Base-by-base conservation (phyloP, 2,888 invertebrate genomes). In the Terebella lapidaria region DNA sequence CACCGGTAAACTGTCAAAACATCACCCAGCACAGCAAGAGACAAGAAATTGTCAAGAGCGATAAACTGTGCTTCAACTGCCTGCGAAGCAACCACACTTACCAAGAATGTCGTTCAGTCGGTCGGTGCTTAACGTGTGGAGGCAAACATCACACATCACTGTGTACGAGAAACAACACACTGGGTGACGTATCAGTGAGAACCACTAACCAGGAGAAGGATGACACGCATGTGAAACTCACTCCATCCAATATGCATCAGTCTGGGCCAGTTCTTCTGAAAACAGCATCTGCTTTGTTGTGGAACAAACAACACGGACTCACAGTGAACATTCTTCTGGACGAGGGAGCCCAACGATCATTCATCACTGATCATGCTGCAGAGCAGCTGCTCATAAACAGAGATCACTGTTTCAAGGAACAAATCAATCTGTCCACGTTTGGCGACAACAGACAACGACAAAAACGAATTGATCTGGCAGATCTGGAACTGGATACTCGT, bases 191-290 rank as follows among this genome's bases (percentile, higher is more conserved):
- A 22, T 10, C 10, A 20, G 18, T 24, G 22, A 5, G 22, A n/a
- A 15, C 10, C 10, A 49, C 10, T 20, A 20, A 15, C 10, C 5
- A 20, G 24, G 5, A 49, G 22, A 10, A 49, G 15, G 49, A 49
- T 10, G 10, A 15, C 24, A 49, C 15, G 5, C 49, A 49, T 20
- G 24, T 49, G 10, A 49, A 10, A 10, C n/a, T 49, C 5, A 10
- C 49, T 20, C n/a, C 49, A 35, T 10, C n/a, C 18, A 49, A 10
- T 49, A 20, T 22, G 5, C 15, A 22, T 49, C 15, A 49, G 5
- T n/a, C 49, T n/a, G 49, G 49, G 22, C 49, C 49, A n/a, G 49
- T 49, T n/a, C 24, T 49, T n/a, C 24, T 49, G 24, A 49, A 49
- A 49, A 10, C 24, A 22, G 49, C 49, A 49, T n/a, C 49, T 5